These are phyloP conservation scores for Phainopepla nitens DNA, from an alignment of 2,113 vertebrate genomes.

Conservation along the genomic window DNA sequence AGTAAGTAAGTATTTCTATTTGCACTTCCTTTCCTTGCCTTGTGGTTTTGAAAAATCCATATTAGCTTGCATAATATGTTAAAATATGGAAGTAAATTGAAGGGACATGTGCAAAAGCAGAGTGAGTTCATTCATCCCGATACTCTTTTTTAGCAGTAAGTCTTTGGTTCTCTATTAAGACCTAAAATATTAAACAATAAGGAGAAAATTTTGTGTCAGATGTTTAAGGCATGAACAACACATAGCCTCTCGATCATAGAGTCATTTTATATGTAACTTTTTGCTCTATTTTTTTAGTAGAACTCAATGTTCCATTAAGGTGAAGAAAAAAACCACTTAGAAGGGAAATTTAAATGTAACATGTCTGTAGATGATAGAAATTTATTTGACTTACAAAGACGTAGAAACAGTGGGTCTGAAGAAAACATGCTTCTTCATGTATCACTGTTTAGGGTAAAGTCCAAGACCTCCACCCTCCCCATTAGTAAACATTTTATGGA, in stretches of 20 bases:
- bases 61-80: neutral
- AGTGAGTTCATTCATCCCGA: neutral
- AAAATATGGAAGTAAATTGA: neutral
- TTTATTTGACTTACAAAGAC: neutral
- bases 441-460: neutral
- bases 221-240: neutral
- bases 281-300: neutral
- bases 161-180: neutral
- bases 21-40: neutral
- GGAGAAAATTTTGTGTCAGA: neutral
- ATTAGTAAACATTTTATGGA: neutral
- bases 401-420: neutral
- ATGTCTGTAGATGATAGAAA: neutral
- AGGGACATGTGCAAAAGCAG: neutral
- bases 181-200: neutral
- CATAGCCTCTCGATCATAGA: neutral
- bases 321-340: neutral
- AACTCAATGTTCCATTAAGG: neutral
- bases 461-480: neutral
- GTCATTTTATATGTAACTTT: neutral
- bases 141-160: neutral
- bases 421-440: neutral
- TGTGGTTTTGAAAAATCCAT: neutral
- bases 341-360: neutral
- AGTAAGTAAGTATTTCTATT: neutral